Evolutionary conservation across 2,113 vertebrate genomes (phyloP), one percentile per base, ranked within the genome.

Genomic region (Hippotragus niger): DNA sequence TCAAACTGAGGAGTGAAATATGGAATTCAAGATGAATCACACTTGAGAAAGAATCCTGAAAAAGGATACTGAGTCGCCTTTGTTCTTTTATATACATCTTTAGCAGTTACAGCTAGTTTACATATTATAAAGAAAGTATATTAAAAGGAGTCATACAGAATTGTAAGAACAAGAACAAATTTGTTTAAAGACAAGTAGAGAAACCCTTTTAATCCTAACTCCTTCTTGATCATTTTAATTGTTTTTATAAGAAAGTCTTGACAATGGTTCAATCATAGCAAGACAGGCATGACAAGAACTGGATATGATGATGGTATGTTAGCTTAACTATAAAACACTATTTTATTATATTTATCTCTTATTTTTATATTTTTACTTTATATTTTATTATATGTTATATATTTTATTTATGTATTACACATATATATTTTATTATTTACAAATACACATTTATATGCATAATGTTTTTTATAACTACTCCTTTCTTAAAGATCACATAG

Each of bases 1-100:
- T 8, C 78, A 78, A 93, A 58, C 50, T 67, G 58, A 91, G 86
- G 53, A 96, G 23, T 94, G 90, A 95, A 96, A 88, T 94, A 84
- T 31, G 9, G 25, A 88, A 85, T 82, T 93, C 50, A 95, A 88
- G 50, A 97, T 57, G 60, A 88, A 82, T 0, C 25, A 57, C 29
- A 91, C 7, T 95, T 71, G 45, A 92, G 92, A 92, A 10, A 82
- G 43, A 91, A 78, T 78, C 8, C 15, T 94, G 71, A 88, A 36
- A 71, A 21, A 71, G 64, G 17, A 96, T 91, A 62, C 52, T 88
- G 83, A 88, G 88, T 91, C 82, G 62, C 87, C 50, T 76, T 91
- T 90, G 36, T 90, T 57, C 40, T 91, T 88, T 87, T 87, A 29
- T 64, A 76, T 82, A 60, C 19, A 36, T 81, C 7, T 40, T 87